phyloP scores from a whole-genome alignment of 2,888 invertebrate genomes.

The Pelosia muscerda region DNA sequence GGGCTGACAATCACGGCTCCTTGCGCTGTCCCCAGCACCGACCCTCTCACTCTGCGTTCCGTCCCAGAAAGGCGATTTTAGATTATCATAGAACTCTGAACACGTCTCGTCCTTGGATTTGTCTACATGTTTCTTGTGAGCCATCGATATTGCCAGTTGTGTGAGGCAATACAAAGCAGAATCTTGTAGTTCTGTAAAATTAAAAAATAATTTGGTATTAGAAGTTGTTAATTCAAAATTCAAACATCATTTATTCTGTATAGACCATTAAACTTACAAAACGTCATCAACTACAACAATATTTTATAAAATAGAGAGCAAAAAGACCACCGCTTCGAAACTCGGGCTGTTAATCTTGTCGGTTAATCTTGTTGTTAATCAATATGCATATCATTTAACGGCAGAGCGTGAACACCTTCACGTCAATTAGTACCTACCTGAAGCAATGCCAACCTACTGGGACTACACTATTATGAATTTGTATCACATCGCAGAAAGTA shows the following conservation, averaged over 20 bases:
- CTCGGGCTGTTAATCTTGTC: too few species aligned
- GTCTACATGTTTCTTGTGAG: conserved; percentile 60
- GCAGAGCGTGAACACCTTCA: background rate
- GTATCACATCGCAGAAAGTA: too few species aligned
- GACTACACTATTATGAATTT: too few species aligned
- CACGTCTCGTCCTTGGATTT: conserved; percentile 59
- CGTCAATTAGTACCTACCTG: too few species aligned
- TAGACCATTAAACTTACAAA: too few species aligned
- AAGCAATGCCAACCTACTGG: too few species aligned
- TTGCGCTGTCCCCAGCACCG: conserved; percentile 57
- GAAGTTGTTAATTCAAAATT: too few species aligned
- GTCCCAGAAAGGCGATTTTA: conserved; percentile 61
- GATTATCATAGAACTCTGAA: conserved; percentile 64
- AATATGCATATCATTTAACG: background rate
- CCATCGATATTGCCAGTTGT: conserved; percentile 66
- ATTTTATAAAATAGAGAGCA: background rate
- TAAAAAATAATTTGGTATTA: background rate
- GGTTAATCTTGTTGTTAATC: too few species aligned
- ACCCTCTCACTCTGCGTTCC: conserved; percentile 36
- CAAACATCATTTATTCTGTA: too few species aligned
- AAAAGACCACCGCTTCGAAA: too few species aligned
- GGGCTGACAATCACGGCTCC: conserved; percentile 68
- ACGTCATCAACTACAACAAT: too few species aligned
- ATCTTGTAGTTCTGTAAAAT: conserved; percentile 72
- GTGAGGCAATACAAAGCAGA: conserved; percentile 71